These are phyloP conservation scores for Osedax frankpressi DNA, from an alignment of 2,888 invertebrate species.

Conservation along the genomic window DNA sequence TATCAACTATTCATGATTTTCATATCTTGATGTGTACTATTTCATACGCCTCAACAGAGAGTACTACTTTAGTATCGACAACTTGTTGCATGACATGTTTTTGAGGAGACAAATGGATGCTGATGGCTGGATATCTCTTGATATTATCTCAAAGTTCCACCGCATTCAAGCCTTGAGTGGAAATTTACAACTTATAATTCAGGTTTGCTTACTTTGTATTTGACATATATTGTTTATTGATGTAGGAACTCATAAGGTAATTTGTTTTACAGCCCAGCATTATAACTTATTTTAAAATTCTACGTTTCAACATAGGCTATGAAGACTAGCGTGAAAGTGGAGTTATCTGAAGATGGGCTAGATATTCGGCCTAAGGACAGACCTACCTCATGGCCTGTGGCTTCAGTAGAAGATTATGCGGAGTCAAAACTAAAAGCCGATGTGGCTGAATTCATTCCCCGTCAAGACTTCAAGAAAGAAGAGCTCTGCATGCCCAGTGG, in stretches of 20 bases:
- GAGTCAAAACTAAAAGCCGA: conserved; percentile 59
- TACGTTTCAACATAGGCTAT: conserved; percentile 53
- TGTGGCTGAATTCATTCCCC: conserved; percentile 72
- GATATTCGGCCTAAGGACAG: conserved; percentile 70
- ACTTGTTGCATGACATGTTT: conserved; percentile 86
- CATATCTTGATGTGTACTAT: no score
- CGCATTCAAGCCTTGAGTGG: conserved; percentile 75
- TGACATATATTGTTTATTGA: no score
- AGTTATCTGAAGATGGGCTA: conserved; percentile 57
- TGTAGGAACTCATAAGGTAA: no score
- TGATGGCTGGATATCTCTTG: conserved; percentile 82
- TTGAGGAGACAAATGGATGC: conserved; percentile 87
- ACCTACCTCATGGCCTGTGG: conserved; percentile 68
- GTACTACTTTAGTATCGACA: conserved; percentile 96
- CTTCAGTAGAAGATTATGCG: not conserved
- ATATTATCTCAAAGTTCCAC: conserved; percentile 87
- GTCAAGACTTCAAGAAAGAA: conserved; percentile 33
- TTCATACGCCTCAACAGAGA: no score
- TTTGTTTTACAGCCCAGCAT: no score
- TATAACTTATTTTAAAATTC: no score
- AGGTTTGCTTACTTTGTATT: no score
- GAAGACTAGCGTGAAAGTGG: conserved; percentile 69
- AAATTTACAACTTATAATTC: conserved; percentile 68
- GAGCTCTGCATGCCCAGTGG: not conserved
- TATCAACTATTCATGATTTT: no score